A percentile compares a stretch with the other conserved stretches of the same genome.
Evolutionary conservation across 92 coral and sea anemone species (phyloP).

Genomic region (Zoanthus gigantus): DNA sequence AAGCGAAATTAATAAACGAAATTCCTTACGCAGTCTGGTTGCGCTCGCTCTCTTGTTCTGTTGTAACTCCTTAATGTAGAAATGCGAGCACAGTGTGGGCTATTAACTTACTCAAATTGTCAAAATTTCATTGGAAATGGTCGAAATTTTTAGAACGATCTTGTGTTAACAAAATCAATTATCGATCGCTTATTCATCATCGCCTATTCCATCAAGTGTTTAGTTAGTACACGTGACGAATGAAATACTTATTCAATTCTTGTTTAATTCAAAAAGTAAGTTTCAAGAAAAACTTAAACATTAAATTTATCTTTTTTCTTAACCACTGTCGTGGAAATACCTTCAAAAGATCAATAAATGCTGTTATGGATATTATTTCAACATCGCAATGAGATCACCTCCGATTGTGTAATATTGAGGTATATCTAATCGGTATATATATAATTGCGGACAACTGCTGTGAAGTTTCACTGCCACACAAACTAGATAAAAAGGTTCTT

Average conservation of each 20-base stretch:
- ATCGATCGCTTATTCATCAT: slow-evolving; percentile 5
- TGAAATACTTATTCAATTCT: background rate
- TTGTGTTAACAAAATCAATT: slow-evolving; percentile 12
- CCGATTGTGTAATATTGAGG: background rate
- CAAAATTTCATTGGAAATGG: slow-evolving; percentile 42
- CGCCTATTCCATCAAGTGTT: background rate
- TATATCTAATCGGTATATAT: slow-evolving; percentile 14
- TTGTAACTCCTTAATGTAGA: background rate
- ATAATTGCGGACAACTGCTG: background rate
- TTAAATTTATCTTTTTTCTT: background rate
- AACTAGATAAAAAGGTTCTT: background rate
- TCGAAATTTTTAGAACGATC: slow-evolving; percentile 29
- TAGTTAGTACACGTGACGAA: slow-evolving; percentile 24
- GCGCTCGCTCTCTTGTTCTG: background rate
- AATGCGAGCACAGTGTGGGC: slow-evolving; percentile 24
- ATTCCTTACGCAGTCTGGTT: background rate
- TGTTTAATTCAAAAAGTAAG: background rate
- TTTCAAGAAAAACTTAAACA: background rate
- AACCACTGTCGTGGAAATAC: background rate
- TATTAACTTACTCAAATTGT: slow-evolving; percentile 37
- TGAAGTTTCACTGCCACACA: background rate
- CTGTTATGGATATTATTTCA: background rate
- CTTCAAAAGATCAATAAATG: background rate
- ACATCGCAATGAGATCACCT: background rate
- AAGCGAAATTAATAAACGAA: background rate